Evolutionary conservation across 2,888 invertebrate genomes (phyloP).

Genomic region (Orthonychiurus folsomi): DNA sequence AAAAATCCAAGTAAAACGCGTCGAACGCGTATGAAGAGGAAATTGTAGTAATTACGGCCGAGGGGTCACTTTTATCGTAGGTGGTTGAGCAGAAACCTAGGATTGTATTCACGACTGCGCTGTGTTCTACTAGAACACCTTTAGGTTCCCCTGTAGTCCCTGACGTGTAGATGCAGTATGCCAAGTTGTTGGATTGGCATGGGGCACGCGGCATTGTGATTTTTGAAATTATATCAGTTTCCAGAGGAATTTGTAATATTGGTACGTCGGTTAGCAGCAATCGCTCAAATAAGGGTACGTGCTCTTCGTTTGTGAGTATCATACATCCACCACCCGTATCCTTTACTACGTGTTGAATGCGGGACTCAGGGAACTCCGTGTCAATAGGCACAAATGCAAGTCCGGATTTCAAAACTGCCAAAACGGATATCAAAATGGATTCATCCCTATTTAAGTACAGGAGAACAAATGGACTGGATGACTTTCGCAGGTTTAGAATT

Average conservation of each 20-base stretch:
- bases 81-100: not conserved
- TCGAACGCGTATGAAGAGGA: not conserved
- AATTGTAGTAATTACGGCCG: not conserved
- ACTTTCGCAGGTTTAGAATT: not conserved
- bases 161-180: not conserved
- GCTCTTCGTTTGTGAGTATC: not conserved
- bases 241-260: not conserved
- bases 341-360: constrained; percentile 3
- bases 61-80: not conserved
- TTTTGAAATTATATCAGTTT: not conserved
- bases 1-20: not conserved
- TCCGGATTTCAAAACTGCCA: constrained; percentile 11
- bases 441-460: not conserved
- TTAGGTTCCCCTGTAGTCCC: not conserved
- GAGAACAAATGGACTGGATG: not conserved
- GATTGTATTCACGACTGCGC: not conserved
- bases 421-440: not conserved
- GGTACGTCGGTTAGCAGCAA: not conserved
- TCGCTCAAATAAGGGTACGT: not conserved
- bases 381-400: constrained; percentile 9
- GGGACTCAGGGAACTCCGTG: not conserved
- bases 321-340: not conserved
- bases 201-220: not conserved
- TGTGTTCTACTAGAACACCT: not conserved
- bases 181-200: not conserved